These are phyloP conservation scores for Brachynemurus nebulosus DNA, from an alignment of 2,888 invertebrate genomes.

Conservation along the genomic window DNA sequence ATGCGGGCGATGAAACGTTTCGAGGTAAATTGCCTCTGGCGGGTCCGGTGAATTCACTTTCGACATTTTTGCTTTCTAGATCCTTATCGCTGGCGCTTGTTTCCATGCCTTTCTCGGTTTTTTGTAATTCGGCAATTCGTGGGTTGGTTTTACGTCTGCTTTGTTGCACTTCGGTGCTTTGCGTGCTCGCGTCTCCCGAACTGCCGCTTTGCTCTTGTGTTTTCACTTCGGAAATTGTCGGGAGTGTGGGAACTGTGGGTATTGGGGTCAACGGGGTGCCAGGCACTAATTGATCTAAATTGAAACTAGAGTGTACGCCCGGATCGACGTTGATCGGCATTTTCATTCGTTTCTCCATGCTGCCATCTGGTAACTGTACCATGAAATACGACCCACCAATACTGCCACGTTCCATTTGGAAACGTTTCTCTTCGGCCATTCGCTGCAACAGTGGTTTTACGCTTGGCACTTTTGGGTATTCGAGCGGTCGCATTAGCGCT, in stretches of 20 bases:
- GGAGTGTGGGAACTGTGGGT: conserved; percentile 73
- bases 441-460: conserved; percentile 75
- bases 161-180: conserved; percentile 27
- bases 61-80: conserved; percentile 10
- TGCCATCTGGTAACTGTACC: conserved; percentile 76
- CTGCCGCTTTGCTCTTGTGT: conserved; percentile 43
- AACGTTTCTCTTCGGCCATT: conserved; percentile 84
- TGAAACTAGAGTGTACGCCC: conserved; percentile 84
- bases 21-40: conserved; percentile 48
- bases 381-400: conserved; percentile 76
- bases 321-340: conserved; percentile 86
- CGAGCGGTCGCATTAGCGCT: conserved; percentile 64
- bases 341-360: conserved; percentile 79
- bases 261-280: conserved; percentile 63
- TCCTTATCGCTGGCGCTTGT: conserved; percentile 19
- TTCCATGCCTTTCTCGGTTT: conserved; percentile 23
- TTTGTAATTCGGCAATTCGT: conserved; percentile 31
- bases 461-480: conserved; percentile 58
- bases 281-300: conserved; percentile 67
- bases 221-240: conserved; percentile 79
- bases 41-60: conserved; percentile 15
- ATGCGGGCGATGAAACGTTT: conserved; percentile 79
- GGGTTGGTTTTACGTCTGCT: conserved; percentile 24
- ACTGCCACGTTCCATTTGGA: conserved; percentile 83
- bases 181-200: conserved; percentile 39